Evolutionary conservation across 2,888 invertebrate genomes (phyloP).

Genomic region (Ormyrus pomaceus): DNA sequence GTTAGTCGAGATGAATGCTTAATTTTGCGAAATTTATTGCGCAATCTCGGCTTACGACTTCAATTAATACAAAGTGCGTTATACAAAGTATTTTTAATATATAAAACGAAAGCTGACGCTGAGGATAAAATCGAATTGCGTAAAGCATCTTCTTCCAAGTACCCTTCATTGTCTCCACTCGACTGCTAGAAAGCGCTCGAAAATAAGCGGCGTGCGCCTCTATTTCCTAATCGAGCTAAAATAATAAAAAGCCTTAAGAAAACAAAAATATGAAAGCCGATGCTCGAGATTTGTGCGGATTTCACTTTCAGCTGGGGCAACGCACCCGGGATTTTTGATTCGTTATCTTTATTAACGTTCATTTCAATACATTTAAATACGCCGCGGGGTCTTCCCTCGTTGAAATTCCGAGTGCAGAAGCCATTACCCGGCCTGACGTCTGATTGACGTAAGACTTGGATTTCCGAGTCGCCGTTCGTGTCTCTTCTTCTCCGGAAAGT

Average conservation of each 20-base stretch:
- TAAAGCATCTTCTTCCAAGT: too few relatives aligned
- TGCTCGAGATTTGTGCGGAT: neutral
- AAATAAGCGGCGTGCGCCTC: neutral
- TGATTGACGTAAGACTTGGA: conserved; percentile 47
- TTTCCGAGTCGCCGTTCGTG: neutral
- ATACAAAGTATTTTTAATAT: too few relatives aligned
- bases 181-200: conserved; percentile 24
- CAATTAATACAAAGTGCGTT: too few relatives aligned
- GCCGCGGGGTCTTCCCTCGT: conserved; percentile 6
- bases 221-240: neutral
- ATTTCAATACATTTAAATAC: conserved; percentile 51
- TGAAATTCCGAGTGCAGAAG: conserved; percentile 31
- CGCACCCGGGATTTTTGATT: conserved; percentile 5
- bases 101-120: too few relatives aligned
- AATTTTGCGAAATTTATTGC: too few relatives aligned
- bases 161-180: neutral
- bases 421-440: conserved; percentile 37
- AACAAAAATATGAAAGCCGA: conserved; percentile 21
- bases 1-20: too few relatives aligned
- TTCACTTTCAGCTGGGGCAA: too few relatives aligned
- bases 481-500: conserved; percentile 6
- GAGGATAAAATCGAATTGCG: too few relatives aligned
- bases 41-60: too few relatives aligned
- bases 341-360: conserved; percentile 52
- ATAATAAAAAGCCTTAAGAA: neutral